Evolutionary conservation across 2,888 invertebrate species (phyloP), one percentile per base, ranked within the genome.

Genomic region (Ormia ochracea): DNA sequence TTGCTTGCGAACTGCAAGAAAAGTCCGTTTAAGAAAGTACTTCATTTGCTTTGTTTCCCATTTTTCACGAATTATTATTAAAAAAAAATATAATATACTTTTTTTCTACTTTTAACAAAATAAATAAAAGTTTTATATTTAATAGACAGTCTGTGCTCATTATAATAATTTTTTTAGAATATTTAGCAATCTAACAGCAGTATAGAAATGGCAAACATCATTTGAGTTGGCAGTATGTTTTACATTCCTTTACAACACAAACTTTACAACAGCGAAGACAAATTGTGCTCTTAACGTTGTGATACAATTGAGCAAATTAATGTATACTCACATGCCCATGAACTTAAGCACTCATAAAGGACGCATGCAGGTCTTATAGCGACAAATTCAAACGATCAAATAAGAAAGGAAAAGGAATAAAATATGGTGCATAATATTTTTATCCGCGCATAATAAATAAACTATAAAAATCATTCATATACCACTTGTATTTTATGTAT

Each of bases 231-330:
- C n/a, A 14, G 17, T 28, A 3, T 5, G 1, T 3, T 28, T n/a
- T 3, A 14, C n/a, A 9, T 23, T n/a, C 9, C 38, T 14, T 36
- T 38, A 38, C 4, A 26, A 7, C 43, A 2, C 2, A 26, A 31
- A 31, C n/a, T 14, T 19, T 6, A 45, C 2, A 33, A 28, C 10
- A 45, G 23, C 14, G n/a, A 58, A 36, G 14, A 50, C 23, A 38
- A 66, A 41, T 19, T 7, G 21, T 5, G 41, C 5, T 43, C 14
- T 48, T 61, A 52, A 52, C 41, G 12, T 70, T 61, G 43, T 52
- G 50, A 61, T 21, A 28, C 70, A 50, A 59, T 58, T 43, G 41
- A 58, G 45, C 33, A 56, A 69, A 48, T 36, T 56, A 33, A 31
- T 33, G 31, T 4, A 28, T 10, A 31, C 54, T 28, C 19, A 19